phyloP scores from a whole-genome alignment of 1,140 invertebrate genomes.

The Charaxes varanes region DNA sequence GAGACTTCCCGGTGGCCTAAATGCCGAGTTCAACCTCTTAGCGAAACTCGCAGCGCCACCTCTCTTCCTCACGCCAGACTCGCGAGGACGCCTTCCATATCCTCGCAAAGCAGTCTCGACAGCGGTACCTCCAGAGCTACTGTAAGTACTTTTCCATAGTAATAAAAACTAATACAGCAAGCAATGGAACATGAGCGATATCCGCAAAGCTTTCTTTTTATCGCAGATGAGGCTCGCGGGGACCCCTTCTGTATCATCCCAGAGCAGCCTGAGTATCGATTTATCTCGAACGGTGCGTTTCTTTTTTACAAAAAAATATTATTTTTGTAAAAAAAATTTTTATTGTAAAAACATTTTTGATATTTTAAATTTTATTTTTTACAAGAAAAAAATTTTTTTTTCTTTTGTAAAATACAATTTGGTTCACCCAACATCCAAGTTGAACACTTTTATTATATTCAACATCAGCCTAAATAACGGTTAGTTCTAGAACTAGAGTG shows the following conservation, averaged over 20 bases:
- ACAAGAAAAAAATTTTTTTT: too few relatives aligned
- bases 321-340: too few relatives aligned
- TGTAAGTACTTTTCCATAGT: conserved; percentile 44
- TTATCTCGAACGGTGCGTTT: too few relatives aligned
- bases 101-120: conserved; percentile 87
- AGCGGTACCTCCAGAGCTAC: conserved; percentile 81
- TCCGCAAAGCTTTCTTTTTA: background rate
- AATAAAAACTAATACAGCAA: background rate
- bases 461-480: too few relatives aligned
- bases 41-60: conserved; percentile 42
- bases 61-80: conserved; percentile 64
- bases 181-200: background rate
- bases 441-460: too few relatives aligned
- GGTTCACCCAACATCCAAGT: too few relatives aligned
- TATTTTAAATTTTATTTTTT: too few relatives aligned
- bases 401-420: too few relatives aligned
- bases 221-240: background rate
- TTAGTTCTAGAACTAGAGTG: too few relatives aligned
- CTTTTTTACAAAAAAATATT: too few relatives aligned
- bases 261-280: background rate
- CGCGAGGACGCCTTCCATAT: conserved; percentile 82
- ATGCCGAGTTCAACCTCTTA: conserved; percentile 55
- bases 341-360: too few relatives aligned
- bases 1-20: too few relatives aligned
- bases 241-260: background rate